Conservation (phyloP, 2,113 vertebrate species). For the Sturnira hondurensis region DNA sequence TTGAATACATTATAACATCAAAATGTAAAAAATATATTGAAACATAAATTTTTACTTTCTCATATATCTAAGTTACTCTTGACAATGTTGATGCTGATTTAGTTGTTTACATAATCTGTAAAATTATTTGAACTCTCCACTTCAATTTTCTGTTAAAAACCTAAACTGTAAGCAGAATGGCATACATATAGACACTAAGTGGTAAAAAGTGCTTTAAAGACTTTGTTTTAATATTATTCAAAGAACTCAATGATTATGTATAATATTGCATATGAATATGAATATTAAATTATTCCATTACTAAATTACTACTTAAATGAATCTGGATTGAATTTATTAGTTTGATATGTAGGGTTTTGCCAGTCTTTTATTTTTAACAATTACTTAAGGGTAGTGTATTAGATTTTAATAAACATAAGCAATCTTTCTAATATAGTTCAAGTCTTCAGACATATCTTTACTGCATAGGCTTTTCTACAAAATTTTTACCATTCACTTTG, state of each 20-base stretch:
- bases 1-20: background rate
- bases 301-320: conserved; percentile 1
- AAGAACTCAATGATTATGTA: background rate
- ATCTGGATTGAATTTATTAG: background rate
- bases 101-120: background rate
- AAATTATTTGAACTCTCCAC: background rate
- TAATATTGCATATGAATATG: background rate
- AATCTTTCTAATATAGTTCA: background rate
- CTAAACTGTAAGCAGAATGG: background rate
- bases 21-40: background rate
- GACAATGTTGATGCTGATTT: background rate
- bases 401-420: background rate
- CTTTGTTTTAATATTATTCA: background rate
- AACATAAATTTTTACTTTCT: background rate
- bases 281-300: background rate
- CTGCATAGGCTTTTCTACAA: background rate
- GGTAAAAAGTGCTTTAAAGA: background rate
- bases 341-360: background rate
- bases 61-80: background rate
- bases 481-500: background rate
- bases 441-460: background rate
- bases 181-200: background rate
- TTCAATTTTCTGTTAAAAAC: background rate
- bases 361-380: background rate
- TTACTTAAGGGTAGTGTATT: background rate